A percentile compares a stretch with the other conserved stretches of the same genome.
phyloP scores from a whole-genome alignment of 2,888 invertebrate genomes.

The Himalopsyche kuldschensis region DNA sequence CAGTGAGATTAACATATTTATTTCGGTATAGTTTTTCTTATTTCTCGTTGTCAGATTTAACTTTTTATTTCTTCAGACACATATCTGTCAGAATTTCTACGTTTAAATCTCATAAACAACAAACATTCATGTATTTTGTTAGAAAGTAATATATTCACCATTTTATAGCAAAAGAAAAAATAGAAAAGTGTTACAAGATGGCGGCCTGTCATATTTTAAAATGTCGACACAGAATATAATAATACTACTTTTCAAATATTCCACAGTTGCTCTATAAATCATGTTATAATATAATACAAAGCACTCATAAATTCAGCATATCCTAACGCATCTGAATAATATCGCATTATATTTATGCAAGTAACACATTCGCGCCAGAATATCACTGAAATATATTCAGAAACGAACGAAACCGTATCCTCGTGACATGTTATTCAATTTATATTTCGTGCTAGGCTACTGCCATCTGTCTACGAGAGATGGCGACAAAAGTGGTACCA shows the following conservation, averaged over 20 bases:
- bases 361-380: background rate
- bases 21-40: no score
- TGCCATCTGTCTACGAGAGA: slow-evolving; percentile 14
- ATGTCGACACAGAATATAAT: background rate
- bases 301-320: background rate
- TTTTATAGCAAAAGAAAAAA: no score
- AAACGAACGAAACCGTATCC: background rate
- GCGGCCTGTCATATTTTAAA: background rate
- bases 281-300: background rate
- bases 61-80: no score
- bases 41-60: no score
- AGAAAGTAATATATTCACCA: no score
- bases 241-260: background rate
- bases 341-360: background rate
- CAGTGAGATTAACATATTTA: no score
- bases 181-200: no score
- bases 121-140: no score
- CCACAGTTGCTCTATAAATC: background rate
- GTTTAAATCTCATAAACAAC: no score
- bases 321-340: background rate
- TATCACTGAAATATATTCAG: background rate
- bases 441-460: slow-evolving; percentile 8
- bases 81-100: no score
- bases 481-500: background rate
- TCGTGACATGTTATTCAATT: slow-evolving; percentile 11